Conservation (phyloP, 1,140 invertebrate genomes). For the Cataglyphis hispanica region DNA sequence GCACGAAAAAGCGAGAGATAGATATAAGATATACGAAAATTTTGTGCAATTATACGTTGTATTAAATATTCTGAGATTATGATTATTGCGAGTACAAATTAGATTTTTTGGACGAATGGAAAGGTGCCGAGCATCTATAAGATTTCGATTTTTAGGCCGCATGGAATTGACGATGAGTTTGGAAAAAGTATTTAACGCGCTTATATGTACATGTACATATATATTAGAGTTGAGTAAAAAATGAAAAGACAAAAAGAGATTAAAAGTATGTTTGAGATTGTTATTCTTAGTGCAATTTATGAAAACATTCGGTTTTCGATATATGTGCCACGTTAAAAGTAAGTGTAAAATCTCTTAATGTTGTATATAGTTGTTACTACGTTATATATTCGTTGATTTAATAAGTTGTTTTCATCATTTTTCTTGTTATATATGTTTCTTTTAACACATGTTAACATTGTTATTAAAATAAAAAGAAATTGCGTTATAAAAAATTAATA, state of each 20-base stretch:
- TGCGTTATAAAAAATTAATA: not conserved
- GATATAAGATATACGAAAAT: not conserved
- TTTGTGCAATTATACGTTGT: not conserved
- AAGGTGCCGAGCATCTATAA: not conserved
- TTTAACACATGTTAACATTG: constrained; percentile 9
- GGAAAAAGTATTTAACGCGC: not conserved
- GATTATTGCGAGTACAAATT: not conserved
- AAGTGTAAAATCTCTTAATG: constrained; percentile 28
- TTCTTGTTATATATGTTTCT: not conserved
- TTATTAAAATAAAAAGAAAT: constrained; percentile 26
- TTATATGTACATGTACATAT: not conserved
- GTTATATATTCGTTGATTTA: constrained; percentile 35
- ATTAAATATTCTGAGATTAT: not conserved
- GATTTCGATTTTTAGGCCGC: not conserved
- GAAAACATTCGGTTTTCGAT: constrained; percentile 23
- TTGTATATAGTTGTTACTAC: constrained; percentile 31
- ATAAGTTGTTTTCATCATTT: constrained; percentile 12
- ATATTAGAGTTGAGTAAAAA: not conserved
- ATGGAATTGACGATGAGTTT: not conserved
- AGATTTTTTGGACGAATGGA: not conserved
- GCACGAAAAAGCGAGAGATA: not conserved
- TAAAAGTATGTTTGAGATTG: constrained; percentile 4
- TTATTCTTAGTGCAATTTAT: constrained; percentile 23
- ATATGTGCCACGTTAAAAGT: constrained; percentile 50
- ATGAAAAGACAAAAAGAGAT: not conserved